Evolutionary conservation across 2,113 vertebrate genomes (phyloP).

Genomic region (Sylvietta virens): DNA sequence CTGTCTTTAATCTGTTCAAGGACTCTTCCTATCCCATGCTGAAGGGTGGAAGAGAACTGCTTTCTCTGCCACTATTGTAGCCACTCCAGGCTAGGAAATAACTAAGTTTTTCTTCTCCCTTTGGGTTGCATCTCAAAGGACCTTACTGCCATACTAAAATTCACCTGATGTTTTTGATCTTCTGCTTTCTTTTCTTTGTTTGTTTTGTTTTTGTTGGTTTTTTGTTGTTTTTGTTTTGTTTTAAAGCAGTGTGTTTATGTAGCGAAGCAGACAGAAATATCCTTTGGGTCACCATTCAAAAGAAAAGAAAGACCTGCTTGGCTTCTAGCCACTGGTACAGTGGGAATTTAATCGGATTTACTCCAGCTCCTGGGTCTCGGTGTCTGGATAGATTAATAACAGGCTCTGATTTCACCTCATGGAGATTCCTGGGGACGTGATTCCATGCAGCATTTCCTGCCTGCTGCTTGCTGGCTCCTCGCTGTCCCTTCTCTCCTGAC

Average conservation of each 20-base stretch:
- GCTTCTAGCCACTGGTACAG: constrained; percentile 9
- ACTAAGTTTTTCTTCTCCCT: neutral
- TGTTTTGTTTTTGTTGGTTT: neutral
- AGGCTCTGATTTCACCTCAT: constrained; percentile 30
- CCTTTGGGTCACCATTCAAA: neutral
- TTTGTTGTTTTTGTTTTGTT: neutral
- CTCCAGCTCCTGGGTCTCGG: neutral
- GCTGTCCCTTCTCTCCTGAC: neutral
- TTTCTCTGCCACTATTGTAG: neutral
- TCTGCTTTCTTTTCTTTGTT: fast-evolving
- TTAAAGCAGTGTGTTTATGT: neutral
- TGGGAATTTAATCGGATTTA: constrained; percentile 62
- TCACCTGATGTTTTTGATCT: neutral
- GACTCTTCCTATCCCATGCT: fast-evolving
- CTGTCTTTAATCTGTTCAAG: neutral
- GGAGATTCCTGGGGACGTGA: neutral
- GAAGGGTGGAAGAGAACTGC: neutral
- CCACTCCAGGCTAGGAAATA: neutral
- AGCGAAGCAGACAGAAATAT: neutral
- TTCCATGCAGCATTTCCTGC: neutral
- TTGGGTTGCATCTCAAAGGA: neutral
- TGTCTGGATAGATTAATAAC: constrained; percentile 52
- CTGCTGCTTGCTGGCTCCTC: neutral
- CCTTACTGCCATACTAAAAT: neutral
- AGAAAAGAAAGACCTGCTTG: neutral